Evolutionary conservation across 2,888 invertebrate genomes (phyloP).

Genomic region (Coelogynopora nodosa): DNA sequence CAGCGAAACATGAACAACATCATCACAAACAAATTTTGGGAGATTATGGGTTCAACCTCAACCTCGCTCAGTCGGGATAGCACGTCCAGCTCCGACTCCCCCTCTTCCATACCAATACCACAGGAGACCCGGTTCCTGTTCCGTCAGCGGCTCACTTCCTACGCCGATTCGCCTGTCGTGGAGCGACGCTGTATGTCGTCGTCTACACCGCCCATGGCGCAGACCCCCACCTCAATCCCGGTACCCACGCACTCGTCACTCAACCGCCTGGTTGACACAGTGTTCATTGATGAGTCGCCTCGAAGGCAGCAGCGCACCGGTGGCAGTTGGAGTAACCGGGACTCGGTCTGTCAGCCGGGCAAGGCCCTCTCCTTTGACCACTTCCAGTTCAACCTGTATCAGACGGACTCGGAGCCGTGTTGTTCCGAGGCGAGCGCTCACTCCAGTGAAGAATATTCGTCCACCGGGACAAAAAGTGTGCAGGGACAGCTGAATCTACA

Average conservation of each 20-base stretch:
- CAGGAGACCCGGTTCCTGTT: neutral
- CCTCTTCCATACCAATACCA: neutral
- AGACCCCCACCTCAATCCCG: neutral
- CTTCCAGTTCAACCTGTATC: conserved; percentile 60
- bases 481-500: conserved; percentile 60
- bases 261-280: neutral
- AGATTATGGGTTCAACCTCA: neutral
- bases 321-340: neutral
- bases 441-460: conserved; percentile 50
- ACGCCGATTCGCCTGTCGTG: neutral
- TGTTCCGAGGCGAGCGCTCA: conserved; percentile 53
- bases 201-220: neutral
- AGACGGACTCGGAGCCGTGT: conserved; percentile 49
- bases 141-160: neutral
- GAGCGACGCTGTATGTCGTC: neutral
- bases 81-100: neutral
- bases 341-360: neutral
- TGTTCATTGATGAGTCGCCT: neutral
- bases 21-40: neutral
- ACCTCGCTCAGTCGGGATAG: neutral
- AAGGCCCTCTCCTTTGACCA: conserved; percentile 52
- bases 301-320: neutral
- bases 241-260: neutral
- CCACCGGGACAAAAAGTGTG: conserved; percentile 48
- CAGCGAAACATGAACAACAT: neutral